Conservation (phyloP, 2,888 invertebrate species). For the Druceiella hillmani region DNA sequence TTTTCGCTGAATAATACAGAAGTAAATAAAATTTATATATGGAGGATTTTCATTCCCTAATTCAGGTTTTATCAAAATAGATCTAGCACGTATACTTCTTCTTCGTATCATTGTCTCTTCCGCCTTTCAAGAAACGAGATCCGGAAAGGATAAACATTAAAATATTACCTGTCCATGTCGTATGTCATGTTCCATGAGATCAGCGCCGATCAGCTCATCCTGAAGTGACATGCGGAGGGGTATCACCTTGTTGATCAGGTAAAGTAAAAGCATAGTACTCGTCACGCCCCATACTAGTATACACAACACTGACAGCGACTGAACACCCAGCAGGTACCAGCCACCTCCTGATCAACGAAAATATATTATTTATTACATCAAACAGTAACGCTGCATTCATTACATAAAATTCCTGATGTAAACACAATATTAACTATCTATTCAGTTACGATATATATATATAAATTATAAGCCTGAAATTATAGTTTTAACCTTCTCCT, state of each 20-base stretch:
- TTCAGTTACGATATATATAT: too few relatives aligned
- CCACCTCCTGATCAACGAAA: constrained; percentile 69
- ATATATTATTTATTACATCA: too few relatives aligned
- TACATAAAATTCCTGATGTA: too few relatives aligned
- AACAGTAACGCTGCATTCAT: too few relatives aligned
- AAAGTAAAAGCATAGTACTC: constrained; percentile 67
- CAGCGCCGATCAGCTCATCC: constrained; percentile 84
- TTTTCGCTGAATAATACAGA: too few relatives aligned
- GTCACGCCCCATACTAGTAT: constrained; percentile 68
- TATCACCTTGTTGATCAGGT: constrained; percentile 70
- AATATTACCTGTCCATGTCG: constrained; percentile 66
- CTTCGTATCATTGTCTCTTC: background rate
- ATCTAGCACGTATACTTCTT: background rate
- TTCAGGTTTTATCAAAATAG: too few relatives aligned
- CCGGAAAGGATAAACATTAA: background rate
- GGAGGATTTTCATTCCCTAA: too few relatives aligned
- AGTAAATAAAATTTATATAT: too few relatives aligned
- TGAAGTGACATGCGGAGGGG: constrained; percentile 82
- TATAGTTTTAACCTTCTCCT: too few relatives aligned
- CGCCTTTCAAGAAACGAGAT: background rate
- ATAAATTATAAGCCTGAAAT: too few relatives aligned
- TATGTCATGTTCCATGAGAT: constrained; percentile 81
- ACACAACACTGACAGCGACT: constrained; percentile 66
- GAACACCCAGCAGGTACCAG: constrained; percentile 81
- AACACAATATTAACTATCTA: too few relatives aligned